Percentiles rank a stretch among this genome's conserved stretches.
phyloP scores from a whole-genome alignment of 2,888 invertebrate genomes.

The Tenthredo amoena region DNA sequence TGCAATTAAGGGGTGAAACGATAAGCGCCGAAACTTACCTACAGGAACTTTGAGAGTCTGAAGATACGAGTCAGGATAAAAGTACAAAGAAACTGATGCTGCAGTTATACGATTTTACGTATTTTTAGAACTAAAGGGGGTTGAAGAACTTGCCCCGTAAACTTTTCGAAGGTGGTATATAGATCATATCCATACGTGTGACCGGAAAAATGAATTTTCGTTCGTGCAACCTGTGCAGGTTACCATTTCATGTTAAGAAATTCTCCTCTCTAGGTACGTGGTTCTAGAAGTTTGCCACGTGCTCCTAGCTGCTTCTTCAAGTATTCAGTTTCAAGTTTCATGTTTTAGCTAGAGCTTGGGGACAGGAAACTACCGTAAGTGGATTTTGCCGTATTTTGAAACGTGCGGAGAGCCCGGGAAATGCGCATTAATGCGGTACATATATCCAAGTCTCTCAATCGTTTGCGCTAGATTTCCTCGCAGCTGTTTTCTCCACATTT shows the following conservation, averaged over 20 bases:
- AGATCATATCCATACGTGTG: background rate
- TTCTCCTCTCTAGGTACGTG: slow-evolving; percentile 14
- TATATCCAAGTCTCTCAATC: background rate
- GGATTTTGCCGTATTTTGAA: background rate
- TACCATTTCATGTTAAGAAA: background rate
- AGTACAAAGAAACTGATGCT: background rate
- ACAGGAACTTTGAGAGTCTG: background rate
- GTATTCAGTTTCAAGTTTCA: slow-evolving; percentile 21
- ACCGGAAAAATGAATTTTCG: background rate
- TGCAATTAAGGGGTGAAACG: background rate
- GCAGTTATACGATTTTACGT: background rate
- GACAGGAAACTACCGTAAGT: slow-evolving; percentile 21
- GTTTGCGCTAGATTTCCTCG: background rate
- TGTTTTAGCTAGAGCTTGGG: slow-evolving; percentile 13
- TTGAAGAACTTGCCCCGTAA: background rate
- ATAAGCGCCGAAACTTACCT: background rate
- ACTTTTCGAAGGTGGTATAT: background rate
- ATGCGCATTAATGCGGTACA: slow-evolving; percentile 14
- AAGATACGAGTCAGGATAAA: background rate
- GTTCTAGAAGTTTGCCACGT: slow-evolving; percentile 8
- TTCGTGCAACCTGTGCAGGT: background rate
- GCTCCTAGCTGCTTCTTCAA: slow-evolving; percentile 7
- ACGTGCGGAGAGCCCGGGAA: background rate
- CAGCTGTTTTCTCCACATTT: background rate
- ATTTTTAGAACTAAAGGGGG: background rate